Evolutionary conservation across 1,140 invertebrate species (phyloP).

Genomic region (Megathymus violae): DNA sequence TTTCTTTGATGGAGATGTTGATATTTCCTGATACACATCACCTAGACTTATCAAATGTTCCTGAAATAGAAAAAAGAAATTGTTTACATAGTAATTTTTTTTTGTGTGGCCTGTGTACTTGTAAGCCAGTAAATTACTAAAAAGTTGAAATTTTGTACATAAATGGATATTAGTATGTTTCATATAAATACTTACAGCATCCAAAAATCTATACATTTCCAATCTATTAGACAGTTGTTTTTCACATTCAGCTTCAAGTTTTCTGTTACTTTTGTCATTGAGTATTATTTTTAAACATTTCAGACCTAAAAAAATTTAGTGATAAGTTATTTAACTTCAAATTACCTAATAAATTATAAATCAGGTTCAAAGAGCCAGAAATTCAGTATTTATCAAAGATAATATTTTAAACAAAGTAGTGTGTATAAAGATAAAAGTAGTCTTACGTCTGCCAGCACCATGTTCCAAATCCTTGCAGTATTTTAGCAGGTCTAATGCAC

Average conservation of each 20-base stretch:
- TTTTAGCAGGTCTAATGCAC: constrained; percentile 91
- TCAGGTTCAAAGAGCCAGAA: no score
- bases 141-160: background rate
- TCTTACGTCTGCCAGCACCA: constrained; percentile 92
- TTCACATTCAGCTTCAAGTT: constrained; percentile 90
- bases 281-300: constrained; percentile 91
- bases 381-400: no score
- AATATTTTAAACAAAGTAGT: no score
- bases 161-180: background rate
- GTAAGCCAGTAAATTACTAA: no score
- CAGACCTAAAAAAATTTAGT: constrained; percentile 91
- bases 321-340: no score
- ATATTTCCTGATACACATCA: constrained; percentile 88
- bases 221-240: constrained; percentile 91
- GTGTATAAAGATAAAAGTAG: no score
- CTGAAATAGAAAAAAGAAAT: constrained; percentile 63
- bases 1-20: constrained; percentile 89
- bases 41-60: constrained; percentile 84
- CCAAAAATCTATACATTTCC: constrained; percentile 95
- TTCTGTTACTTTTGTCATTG: constrained; percentile 85
- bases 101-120: no score
- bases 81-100: background rate
- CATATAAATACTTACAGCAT: constrained; percentile 86
- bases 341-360: no score
- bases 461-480: constrained; percentile 92